Percentiles rank a stretch among this genome's conserved stretches.
These are phyloP conservation scores for Athalia rosae DNA, from an alignment of 2,888 invertebrate genomes.

Conservation along the genomic window DNA sequence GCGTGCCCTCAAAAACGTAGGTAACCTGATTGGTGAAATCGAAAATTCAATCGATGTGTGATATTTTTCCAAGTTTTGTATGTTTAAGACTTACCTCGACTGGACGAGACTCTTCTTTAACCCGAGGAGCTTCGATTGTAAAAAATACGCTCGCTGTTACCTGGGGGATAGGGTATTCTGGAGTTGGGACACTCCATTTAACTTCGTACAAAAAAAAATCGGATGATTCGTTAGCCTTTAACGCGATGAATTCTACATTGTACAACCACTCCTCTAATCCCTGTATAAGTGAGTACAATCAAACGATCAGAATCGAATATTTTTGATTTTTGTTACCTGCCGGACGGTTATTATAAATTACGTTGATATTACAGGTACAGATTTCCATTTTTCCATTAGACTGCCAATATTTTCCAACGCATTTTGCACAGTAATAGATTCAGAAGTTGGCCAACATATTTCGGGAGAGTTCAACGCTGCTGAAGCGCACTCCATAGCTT, in stretches of 20 bases:
- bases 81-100: constrained; percentile 20
- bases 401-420: constrained; percentile 51
- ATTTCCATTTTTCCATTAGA: constrained; percentile 62
- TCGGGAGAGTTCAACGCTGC: constrained; percentile 41
- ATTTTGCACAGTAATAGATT: constrained; percentile 49
- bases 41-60: neutral
- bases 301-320: neutral
- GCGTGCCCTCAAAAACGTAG: constrained; percentile 70
- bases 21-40: constrained; percentile 61
- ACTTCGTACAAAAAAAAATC: constrained; percentile 65
- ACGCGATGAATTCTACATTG: constrained; percentile 53
- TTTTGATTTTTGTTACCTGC: neutral
- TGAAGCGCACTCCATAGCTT: constrained; percentile 20
- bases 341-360: neutral
- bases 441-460: constrained; percentile 55
- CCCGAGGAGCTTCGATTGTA: constrained; percentile 62
- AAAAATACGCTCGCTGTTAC: constrained; percentile 74
- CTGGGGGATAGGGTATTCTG: constrained; percentile 72
- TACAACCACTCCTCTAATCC: constrained; percentile 60
- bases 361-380: constrained; percentile 54
- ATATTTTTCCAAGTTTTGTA: neutral
- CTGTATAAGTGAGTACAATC: constrained; percentile 46
- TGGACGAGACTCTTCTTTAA: neutral
- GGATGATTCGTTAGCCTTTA: constrained; percentile 46
- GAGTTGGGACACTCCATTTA: constrained; percentile 73